Evolutionary conservation across 2,113 vertebrate species (phyloP).

Genomic region (Lota lota): DNA sequence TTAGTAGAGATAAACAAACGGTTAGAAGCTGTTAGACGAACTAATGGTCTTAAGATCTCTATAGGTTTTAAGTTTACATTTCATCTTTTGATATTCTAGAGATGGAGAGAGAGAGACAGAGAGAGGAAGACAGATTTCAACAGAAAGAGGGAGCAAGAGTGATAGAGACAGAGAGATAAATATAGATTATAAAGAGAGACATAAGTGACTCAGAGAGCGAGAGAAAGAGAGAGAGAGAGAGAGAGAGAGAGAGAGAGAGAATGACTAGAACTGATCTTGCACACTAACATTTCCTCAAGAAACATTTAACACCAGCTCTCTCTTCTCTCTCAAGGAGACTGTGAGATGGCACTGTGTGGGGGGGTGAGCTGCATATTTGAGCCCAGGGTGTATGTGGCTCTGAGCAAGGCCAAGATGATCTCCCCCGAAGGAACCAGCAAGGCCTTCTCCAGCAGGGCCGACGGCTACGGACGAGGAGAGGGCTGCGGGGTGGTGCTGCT

Average conservation of each 20-base stretch:
- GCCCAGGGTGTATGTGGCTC: conserved; percentile 76
- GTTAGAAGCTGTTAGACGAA: too few species aligned
- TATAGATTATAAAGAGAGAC: neutral
- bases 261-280: neutral
- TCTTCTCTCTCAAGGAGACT: conserved; percentile 72
- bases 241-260: neutral
- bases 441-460: conserved; percentile 78
- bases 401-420: conserved; percentile 85
- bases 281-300: neutral
- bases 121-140: too few species aligned
- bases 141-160: too few species aligned
- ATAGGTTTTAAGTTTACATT: too few species aligned
- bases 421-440: conserved; percentile 83
- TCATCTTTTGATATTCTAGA: too few species aligned
- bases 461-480: conserved; percentile 88
- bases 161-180: neutral
- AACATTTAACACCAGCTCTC: neutral
- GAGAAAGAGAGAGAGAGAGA: neutral
- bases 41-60: too few species aligned
- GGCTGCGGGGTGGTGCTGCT: conserved; percentile 82
- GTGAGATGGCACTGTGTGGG: conserved; percentile 84
- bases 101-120: too few species aligned
- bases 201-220: too few species aligned
- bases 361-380: conserved; percentile 82
- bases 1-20: too few species aligned